A percentile compares a stretch with the other conserved stretches of the same genome.
Evolutionary conservation across 1,140 invertebrate genomes (phyloP).

Genomic region (Campoletis sonorensis): DNA sequence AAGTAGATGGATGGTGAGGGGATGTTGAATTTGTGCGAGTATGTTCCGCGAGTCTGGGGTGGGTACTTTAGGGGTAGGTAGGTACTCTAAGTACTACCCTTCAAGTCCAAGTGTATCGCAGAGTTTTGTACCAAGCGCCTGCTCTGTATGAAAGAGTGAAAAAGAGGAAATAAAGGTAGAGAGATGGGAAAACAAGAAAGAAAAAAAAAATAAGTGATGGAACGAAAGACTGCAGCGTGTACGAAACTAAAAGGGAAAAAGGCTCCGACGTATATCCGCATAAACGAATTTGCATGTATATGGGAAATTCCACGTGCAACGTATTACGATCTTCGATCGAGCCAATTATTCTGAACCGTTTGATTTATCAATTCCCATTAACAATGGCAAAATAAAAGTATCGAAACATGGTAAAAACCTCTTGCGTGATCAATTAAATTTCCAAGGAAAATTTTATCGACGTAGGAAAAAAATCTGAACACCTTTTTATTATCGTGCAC

Average conservation of each 20-base stretch:
- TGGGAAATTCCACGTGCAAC: neutral
- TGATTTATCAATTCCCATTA: no score
- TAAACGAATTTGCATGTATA: slow-evolving; percentile 20
- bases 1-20: slow-evolving; percentile 14
- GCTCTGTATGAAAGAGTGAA: neutral
- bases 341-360: neutral
- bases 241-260: slow-evolving; percentile 13
- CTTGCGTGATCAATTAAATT: no score
- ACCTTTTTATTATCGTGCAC: no score
- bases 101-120: slow-evolving; percentile 14
- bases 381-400: no score
- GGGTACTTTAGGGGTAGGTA: neutral
- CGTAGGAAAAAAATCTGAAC: no score
- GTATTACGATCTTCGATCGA: neutral
- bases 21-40: slow-evolving; percentile 19
- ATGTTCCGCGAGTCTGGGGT: neutral
- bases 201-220: slow-evolving; percentile 28
- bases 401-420: no score
- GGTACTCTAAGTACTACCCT: neutral
- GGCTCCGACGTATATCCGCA: neutral
- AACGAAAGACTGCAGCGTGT: slow-evolving; percentile 30
- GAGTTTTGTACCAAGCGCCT: slow-evolving; percentile 12
- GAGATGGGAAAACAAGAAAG: neutral
- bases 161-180: neutral
- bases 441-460: no score